Percentiles rank a stretch among this genome's conserved stretches.
Conservation (phyloP, 2,113 vertebrate species). For the Malaclemys terrapin region DNA sequence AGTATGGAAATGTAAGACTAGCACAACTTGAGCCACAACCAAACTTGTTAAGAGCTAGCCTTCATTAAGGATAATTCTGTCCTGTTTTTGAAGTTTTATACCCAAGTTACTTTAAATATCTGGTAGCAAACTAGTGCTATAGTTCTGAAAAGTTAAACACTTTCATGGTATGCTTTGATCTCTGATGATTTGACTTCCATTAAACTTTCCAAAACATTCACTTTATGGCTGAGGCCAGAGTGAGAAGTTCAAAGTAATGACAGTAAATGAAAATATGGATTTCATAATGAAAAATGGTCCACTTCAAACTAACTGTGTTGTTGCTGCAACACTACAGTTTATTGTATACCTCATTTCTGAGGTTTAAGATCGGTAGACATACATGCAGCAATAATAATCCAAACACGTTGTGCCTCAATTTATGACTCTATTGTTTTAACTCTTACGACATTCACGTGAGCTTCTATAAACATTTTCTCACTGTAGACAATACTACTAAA, state of each 20-base stretch:
- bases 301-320: neutral
- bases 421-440: neutral
- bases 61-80: neutral
- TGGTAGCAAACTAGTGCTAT: neutral
- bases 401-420: neutral
- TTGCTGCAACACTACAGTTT: neutral
- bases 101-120: neutral
- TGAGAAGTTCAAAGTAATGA: neutral
- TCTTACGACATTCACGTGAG: neutral
- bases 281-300: neutral
- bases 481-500: neutral
- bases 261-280: neutral
- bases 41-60: neutral
- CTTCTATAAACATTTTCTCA: neutral
- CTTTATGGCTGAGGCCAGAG: neutral
- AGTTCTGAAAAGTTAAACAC: neutral
- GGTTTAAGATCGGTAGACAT: neutral
- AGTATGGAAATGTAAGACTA: neutral
- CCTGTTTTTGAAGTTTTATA: neutral
- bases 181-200: neutral
- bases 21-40: neutral
- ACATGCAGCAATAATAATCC: neutral
- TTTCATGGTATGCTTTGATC: neutral
- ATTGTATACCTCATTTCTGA: neutral
- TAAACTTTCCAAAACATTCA: neutral